Percentiles rank a stretch among this genome's conserved stretches.
These are phyloP conservation scores for Helicolenus hilgendorfi DNA, from an alignment of 2,797 vertebrate genomes.

Conservation along the genomic window DNA sequence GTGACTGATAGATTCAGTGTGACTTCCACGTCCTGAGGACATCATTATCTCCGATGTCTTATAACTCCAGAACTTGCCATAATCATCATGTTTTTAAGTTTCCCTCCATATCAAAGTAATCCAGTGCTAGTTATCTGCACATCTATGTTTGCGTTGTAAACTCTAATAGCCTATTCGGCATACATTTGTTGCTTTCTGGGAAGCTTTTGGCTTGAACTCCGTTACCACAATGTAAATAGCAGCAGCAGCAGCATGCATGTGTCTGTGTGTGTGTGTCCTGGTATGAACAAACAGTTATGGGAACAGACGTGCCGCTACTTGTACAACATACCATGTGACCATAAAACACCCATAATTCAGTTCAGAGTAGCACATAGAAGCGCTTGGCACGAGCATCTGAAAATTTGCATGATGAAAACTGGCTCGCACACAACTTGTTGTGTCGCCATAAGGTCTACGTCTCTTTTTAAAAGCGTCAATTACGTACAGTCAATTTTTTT, in stretches of 20 bases:
- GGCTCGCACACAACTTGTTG: not conserved
- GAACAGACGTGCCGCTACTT: slow-evolving; percentile 15
- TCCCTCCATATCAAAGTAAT: not conserved
- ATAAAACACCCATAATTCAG: not conserved
- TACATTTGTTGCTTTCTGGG: not conserved
- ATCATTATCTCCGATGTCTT: not conserved
- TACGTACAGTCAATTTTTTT: not conserved
- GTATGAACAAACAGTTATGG: not conserved
- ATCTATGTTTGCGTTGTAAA: not conserved
- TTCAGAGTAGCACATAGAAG: not conserved
- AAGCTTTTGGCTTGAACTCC: not conserved
- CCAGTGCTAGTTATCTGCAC: not conserved
- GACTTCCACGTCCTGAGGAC: not conserved
- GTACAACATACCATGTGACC: slow-evolving; percentile 16
- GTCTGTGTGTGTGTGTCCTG: not conserved
- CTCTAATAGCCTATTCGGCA: not conserved
- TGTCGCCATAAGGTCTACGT: not conserved
- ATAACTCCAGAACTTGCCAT: not conserved
- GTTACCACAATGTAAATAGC: slow-evolving; percentile 2
- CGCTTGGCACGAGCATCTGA: not conserved
- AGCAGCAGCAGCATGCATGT: not conserved
- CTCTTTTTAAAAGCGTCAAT: not conserved
- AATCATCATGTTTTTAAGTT: rapidly evolving
- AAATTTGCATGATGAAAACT: not conserved
- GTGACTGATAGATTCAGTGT: too few relatives aligned